Conservation (phyloP, 2,113 vertebrate genomes). For the Steatornis caripensis region DNA sequence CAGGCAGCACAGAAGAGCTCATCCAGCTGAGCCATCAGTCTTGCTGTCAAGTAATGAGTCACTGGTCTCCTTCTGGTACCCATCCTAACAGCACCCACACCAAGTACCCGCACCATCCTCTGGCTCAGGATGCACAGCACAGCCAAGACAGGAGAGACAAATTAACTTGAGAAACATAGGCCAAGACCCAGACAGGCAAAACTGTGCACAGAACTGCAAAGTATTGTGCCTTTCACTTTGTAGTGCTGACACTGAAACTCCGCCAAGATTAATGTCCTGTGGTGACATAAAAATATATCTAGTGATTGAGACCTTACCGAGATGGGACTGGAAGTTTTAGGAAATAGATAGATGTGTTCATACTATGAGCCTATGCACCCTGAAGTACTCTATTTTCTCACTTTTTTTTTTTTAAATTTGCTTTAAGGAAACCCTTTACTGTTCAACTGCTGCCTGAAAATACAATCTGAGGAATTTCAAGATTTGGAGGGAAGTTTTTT, state of each 20-base stretch:
- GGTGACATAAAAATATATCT: not conserved
- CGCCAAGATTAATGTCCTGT: not conserved
- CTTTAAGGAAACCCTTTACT: not conserved
- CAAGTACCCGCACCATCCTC: not conserved
- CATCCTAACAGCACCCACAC: not conserved
- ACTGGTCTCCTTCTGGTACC: not conserved
- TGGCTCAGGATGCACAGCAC: not conserved
- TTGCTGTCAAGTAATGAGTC: not conserved
- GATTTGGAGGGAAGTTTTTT: not conserved
- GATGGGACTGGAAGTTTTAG: not conserved
- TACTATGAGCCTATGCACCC: accelerated
- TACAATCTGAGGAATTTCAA: not conserved
- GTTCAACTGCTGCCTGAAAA: not conserved
- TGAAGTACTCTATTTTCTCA: not conserved
- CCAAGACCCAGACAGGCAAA: not conserved
- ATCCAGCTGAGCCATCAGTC: not conserved
- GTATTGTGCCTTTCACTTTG: not conserved
- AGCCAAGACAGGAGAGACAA: not conserved
- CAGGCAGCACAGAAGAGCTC: not conserved
- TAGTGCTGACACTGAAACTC: not conserved
- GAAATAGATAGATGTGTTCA: not conserved
- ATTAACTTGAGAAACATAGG: not conserved
- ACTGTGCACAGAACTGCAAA: not conserved
- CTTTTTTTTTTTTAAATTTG: not conserved
- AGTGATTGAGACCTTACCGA: not conserved